Base-by-base conservation (phyloP, 1,140 invertebrate species). In the Meloidogyne exigua region DNA sequence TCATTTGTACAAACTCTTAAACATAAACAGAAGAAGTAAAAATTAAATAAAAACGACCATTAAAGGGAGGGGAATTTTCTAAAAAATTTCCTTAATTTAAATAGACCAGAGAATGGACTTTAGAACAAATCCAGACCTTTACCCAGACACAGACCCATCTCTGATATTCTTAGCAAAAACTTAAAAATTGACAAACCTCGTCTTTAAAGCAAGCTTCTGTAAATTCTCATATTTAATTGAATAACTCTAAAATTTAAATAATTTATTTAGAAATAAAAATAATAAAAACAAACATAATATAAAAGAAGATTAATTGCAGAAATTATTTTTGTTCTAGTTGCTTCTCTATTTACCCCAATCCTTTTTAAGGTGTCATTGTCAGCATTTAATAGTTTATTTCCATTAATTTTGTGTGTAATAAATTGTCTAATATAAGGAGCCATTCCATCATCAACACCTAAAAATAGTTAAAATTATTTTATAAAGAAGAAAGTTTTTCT, bases 261-360 rank as follows among this genome's bases (percentile, higher is more conserved):
- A 67, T 68, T 23, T 13, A 3, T 66, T n/a, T 18, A 28, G 10
- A 67, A 2, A 67, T n/a, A 67, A 49, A 72, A 11, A 1, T 72
- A 1, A 67, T 44, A 78, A 57, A 63, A 63, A 18, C 18, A n/a
- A 57, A 80, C 79, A 72, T 80, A 81, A 66, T 82, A 81, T n/a
- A 49, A 36, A 13, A 81, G 68, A 9, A 81, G 64, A 67, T 75
- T 62, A 39, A 76, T 71, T 25, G 66, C 73, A 25, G 73, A 39
- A n/a, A 81, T 25, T 62, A 81, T 81, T 63, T 81, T 74, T 26
- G 44, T 13, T n/a, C 79, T 28, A 9, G 65, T 39, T 12, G 66
- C 68, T 28, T 77, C 80, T 44, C 80, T 82, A 23, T 36, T 82
- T n/a, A 81, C 62, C 9, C 79, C 80, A 18, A 81, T 72, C 42